Evolutionary conservation across 2,888 invertebrate species (phyloP).

Genomic region (Nomada fabriciana): DNA sequence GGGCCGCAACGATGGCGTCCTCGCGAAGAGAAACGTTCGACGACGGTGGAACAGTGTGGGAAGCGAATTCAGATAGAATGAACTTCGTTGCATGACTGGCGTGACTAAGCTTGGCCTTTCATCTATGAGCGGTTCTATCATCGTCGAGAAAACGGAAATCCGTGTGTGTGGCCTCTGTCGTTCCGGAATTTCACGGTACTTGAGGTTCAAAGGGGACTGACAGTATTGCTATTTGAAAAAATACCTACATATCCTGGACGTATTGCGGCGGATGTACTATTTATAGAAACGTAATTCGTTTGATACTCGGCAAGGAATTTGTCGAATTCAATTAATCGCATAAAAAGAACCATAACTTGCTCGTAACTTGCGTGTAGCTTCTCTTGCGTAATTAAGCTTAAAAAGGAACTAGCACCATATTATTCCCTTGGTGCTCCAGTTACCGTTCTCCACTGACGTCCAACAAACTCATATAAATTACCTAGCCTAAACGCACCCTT

Average conservation of each 20-base stretch:
- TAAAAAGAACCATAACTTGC: no score
- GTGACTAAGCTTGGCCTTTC: conserved; percentile 35
- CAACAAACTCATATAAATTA: no score
- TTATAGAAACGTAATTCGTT: no score
- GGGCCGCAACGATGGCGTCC: conserved; percentile 17
- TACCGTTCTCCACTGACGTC: not conserved
- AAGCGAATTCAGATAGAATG: conserved; percentile 21
- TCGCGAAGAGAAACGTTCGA: conserved; percentile 25
- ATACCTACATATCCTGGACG: not conserved
- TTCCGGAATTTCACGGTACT: conserved; percentile 70
- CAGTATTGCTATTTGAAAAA: not conserved
- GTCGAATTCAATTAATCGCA: no score
- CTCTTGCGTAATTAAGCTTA: not conserved
- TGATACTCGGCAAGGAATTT: no score
- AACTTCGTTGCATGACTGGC: conserved; percentile 35
- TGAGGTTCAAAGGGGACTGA: conserved; percentile 44
- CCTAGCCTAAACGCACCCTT: no score
- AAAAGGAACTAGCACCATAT: not conserved
- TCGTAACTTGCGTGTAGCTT: no score
- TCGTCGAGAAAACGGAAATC: conserved; percentile 28
- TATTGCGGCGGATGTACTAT: no score
- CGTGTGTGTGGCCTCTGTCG: conserved; percentile 34
- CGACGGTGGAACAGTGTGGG: conserved; percentile 32
- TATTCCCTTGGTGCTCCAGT: conserved; percentile 66
- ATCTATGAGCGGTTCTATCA: not conserved